These are phyloP conservation scores for Pogonophryne albipinna DNA, from an alignment of 2,797 vertebrate species.

Conservation along the genomic window DNA sequence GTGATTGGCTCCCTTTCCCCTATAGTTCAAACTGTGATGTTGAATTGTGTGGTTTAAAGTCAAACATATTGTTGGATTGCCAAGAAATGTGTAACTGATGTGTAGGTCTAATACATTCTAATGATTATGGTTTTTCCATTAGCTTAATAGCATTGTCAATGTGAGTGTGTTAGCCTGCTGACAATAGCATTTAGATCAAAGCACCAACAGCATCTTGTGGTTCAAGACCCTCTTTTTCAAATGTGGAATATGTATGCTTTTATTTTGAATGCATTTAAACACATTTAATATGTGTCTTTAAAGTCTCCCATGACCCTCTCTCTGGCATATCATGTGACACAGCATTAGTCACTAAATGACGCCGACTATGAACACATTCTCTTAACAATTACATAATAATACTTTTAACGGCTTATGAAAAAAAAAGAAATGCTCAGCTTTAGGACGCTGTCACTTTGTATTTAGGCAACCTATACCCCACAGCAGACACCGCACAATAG, in stretches of 20 bases:
- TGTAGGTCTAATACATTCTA: background rate
- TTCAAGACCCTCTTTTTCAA: background rate
- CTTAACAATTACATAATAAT: slow-evolving; percentile 20
- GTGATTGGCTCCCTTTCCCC: background rate
- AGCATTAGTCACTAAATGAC: background rate
- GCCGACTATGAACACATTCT: background rate
- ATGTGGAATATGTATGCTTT: background rate
- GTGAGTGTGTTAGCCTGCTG: background rate
- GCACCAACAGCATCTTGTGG: background rate
- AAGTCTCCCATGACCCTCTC: slow-evolving; percentile 5
- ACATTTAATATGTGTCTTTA: slow-evolving; percentile 1
- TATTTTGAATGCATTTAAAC: background rate
- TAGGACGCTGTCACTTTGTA: slow-evolving; percentile 25
- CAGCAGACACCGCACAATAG: slow-evolving; percentile 40
- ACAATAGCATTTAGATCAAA: slow-evolving; percentile 16
- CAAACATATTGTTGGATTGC: background rate
- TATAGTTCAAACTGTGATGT: background rate
- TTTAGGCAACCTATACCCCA: slow-evolving; percentile 52
- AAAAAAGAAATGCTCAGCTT: background rate
- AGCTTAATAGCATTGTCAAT: background rate
- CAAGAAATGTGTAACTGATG: no score
- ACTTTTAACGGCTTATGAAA: slow-evolving; percentile 24
- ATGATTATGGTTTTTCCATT: background rate
- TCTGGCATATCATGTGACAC: background rate
- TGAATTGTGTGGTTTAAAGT: background rate